Evolutionary conservation across 2,888 invertebrate genomes (phyloP).

Genomic region (Blastobasis adustella): DNA sequence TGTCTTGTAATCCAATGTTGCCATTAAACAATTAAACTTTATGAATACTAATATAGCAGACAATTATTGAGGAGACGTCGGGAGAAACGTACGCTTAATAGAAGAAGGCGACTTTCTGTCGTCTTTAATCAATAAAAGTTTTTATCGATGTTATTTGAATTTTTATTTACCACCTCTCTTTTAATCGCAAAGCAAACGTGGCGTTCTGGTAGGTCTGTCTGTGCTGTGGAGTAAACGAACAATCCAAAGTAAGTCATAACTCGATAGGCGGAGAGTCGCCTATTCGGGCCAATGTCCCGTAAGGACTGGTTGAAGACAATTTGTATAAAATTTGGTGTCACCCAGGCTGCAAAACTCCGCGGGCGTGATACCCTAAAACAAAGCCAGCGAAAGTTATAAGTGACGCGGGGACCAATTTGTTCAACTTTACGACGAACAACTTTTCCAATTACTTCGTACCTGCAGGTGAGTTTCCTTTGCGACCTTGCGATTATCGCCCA

Average conservation of each 20-base stretch:
- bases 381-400: conserved; percentile 28
- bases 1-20: conserved; percentile 67
- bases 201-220: too few species aligned
- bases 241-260: too few species aligned
- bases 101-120: conserved; percentile 54
- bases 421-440: conserved; percentile 25
- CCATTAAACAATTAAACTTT: conserved; percentile 58
- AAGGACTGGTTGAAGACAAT: too few species aligned
- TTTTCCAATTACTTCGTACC: too few species aligned
- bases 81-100: conserved; percentile 72
- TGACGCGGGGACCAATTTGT: conserved; percentile 35
- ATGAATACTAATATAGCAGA: conserved; percentile 49
- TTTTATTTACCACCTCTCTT: conserved; percentile 29
- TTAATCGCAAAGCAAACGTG: too few species aligned
- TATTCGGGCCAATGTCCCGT: too few species aligned
- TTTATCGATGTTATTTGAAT: conserved; percentile 67
- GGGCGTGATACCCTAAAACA: conserved; percentile 17
- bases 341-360: too few species aligned
- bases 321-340: too few species aligned
- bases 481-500: too few species aligned
- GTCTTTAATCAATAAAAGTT: conserved; percentile 70
- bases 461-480: too few species aligned
- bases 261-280: too few species aligned
- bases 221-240: too few species aligned
- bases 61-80: conserved; percentile 52